phyloP scores from a whole-genome alignment of 1,140 invertebrate genomes.

The Pachyrhynchus sulphureomaculatus region DNA sequence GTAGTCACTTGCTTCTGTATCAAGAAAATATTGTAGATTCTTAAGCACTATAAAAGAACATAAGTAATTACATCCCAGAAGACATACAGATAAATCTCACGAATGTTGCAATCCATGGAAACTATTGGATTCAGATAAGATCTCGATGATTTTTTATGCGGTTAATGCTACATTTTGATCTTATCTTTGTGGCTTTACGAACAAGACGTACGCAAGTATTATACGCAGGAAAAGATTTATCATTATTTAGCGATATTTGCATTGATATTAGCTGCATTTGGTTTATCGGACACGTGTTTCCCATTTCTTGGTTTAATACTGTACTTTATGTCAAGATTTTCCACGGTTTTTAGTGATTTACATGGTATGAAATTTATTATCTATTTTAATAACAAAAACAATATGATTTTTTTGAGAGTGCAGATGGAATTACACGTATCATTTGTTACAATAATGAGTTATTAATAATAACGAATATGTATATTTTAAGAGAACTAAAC shows the following conservation, averaged over 20 bases:
- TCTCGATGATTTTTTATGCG: slow-evolving; percentile 31
- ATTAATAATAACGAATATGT: no score
- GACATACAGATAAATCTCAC: slow-evolving; percentile 24
- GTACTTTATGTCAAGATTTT: neutral
- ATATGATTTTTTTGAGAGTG: no score
- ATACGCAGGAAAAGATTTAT: slow-evolving; percentile 29
- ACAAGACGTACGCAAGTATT: slow-evolving; percentile 33
- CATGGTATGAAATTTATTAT: no score
- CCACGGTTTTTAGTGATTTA: neutral
- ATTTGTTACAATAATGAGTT: no score
- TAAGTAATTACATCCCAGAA: slow-evolving; percentile 30
- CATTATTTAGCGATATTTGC: slow-evolving; percentile 22
- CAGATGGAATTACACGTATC: no score
- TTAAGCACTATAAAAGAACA: slow-evolving; percentile 5
- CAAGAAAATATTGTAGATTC: slow-evolving; percentile 10
- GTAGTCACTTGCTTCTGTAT: slow-evolving; percentile 9
- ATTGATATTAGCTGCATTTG: slow-evolving; percentile 22
- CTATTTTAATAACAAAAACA: no score
- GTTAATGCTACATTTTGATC: slow-evolving; percentile 33
- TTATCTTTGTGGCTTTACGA: slow-evolving; percentile 25
- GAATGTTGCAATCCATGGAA: slow-evolving; percentile 31
- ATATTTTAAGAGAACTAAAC: no score
- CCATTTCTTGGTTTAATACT: slow-evolving; percentile 14
- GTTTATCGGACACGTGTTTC: slow-evolving; percentile 28
- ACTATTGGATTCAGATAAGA: slow-evolving; percentile 34